Base-by-base conservation (phyloP, 2,797 vertebrate genomes). In the Anabas testudineus region DNA sequence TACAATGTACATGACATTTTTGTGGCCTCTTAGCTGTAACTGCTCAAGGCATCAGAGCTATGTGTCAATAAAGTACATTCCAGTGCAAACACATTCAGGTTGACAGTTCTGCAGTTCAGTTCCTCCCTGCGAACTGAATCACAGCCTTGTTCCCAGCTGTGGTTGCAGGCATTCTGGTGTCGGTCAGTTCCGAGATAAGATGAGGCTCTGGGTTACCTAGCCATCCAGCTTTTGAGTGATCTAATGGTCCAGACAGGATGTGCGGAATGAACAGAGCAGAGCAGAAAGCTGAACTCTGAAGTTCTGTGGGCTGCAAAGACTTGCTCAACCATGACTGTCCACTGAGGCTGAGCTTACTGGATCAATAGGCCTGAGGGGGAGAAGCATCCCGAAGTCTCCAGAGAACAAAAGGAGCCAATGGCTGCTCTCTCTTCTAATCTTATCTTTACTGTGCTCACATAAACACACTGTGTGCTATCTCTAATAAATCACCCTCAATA, bases 321-420 rank as follows among this genome's bases (percentile, higher is more conserved):
- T 53, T 4, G 16, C 66, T 82, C 57, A 46, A 69, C 71, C 54
- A 49, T 55, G 34, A 68, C 65, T 52, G 30, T 62, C 54, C 47
- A 28, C 34, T 32, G 47, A 72, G 59, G 41, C 62, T 42, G 56
- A 77, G 41, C 47, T 86, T 70, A 75, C 65, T 21, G 64, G 71
- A 83, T 85, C 83, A 76, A 84, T 63, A 74, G 59, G 43, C 71
- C 55, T 45, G 41, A 55, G 34, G 34, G 48, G 76, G 55, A 71
- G 58, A 67, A 12, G 60, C 30, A 48, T 55, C 21, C 21, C 47
- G 39, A 51, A 24, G 60, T 45, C 80, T 66, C 68, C 42, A 14
- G 70, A 67, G 81, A 76, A 70, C 34, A 34, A 56, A 46, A 7
- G 2, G 10, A 74, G 43, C 68, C 74, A 80, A 67, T 59, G 12